Conservation (phyloP, 2,797 vertebrate species). For the Ctenopoma kingsleyae region DNA sequence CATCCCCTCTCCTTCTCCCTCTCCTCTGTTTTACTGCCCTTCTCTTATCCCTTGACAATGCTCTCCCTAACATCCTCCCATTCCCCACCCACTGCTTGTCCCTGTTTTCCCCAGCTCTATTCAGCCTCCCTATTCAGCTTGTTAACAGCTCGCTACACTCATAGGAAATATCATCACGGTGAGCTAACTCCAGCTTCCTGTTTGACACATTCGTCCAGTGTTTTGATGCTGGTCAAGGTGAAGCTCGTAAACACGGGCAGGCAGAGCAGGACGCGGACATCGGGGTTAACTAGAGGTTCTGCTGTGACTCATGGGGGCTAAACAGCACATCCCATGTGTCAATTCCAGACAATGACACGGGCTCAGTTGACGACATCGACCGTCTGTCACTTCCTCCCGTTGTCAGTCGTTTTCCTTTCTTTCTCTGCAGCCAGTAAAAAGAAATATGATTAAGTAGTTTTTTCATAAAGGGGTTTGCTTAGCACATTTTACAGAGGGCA, state of each 20-base stretch:
- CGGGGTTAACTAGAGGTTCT: constrained; percentile 58
- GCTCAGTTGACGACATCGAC: constrained; percentile 28
- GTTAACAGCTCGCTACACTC: constrained; percentile 65
- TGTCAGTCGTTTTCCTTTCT: constrained; percentile 45
- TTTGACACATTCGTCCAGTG: constrained; percentile 58
- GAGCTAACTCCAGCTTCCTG: constrained; percentile 79
- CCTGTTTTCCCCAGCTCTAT: constrained; percentile 9
- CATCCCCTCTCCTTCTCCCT: neutral
- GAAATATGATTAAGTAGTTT: constrained; percentile 11
- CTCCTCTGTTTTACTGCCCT: neutral
- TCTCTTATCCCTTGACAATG: constrained; percentile 13
- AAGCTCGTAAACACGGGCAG: constrained; percentile 57
- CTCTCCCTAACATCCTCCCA: constrained; percentile 32
- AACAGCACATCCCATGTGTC: constrained; percentile 34
- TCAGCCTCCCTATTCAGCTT: constrained; percentile 45
- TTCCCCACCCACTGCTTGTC: constrained; percentile 17
- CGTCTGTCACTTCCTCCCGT: constrained; percentile 39
- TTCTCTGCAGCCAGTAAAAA: constrained; percentile 20
- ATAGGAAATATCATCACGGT: constrained; percentile 76
- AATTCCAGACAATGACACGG: constrained; percentile 46
- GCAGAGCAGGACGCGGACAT: constrained; percentile 49
- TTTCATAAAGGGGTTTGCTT: neutral
- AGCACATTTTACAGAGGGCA: constrained; percentile 4
- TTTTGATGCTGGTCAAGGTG: constrained; percentile 69
- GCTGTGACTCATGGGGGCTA: constrained; percentile 21